Evolutionary conservation across 2,797 vertebrate species (phyloP).

Genomic region (Scomberomorus guttatus): DNA sequence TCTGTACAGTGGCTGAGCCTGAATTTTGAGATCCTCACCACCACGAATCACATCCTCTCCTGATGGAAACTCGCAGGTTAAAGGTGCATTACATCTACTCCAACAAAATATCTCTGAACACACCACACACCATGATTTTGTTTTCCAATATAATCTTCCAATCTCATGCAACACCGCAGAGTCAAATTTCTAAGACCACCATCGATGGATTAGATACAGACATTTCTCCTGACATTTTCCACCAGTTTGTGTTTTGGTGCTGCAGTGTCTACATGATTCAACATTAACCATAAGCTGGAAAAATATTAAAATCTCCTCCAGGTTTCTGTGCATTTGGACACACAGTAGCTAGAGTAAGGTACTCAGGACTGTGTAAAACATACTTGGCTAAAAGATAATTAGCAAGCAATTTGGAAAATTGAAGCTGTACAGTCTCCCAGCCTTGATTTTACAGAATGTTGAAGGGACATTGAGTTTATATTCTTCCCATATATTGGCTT

Average conservation of each 20-base stretch:
- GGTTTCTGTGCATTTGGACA: background rate
- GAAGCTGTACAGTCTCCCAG: background rate
- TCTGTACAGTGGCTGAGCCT: background rate
- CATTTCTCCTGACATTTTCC: background rate
- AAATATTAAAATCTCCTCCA: background rate
- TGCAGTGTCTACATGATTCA: background rate
- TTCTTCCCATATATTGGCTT: background rate
- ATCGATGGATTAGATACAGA: background rate
- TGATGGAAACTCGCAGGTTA: constrained; percentile 14
- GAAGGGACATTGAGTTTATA: background rate
- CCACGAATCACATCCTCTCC: background rate
- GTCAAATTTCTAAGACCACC: background rate
- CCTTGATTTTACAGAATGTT: background rate
- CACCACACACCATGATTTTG: background rate
- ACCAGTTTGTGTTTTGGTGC: too few relatives aligned
- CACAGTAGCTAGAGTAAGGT: background rate
- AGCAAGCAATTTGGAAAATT: background rate
- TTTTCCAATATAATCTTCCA: constrained; percentile 10
- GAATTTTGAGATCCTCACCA: background rate
- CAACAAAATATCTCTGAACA: background rate
- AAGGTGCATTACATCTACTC: background rate
- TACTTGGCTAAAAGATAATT: background rate
- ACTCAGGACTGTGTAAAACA: background rate
- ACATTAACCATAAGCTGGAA: background rate
- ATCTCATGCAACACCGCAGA: background rate